These are phyloP conservation scores for Drosophila robusta DNA, from an alignment of 2,888 invertebrate species.

Conservation along the genomic window DNA sequence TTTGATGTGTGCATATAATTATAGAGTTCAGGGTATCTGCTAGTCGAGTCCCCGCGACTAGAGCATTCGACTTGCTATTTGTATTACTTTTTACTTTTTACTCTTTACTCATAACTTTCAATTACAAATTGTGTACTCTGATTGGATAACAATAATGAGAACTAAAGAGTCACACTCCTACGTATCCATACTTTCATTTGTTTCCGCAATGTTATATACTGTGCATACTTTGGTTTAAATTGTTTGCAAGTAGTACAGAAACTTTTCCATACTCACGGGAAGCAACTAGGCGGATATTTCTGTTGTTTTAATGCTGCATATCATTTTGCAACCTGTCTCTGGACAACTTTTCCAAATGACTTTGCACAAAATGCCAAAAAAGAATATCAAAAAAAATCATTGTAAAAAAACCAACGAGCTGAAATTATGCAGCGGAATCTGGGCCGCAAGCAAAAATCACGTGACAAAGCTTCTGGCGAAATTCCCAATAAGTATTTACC, in stretches of 20 bases:
- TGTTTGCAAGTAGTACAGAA: constrained; percentile 7
- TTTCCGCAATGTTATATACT: constrained; percentile 18
- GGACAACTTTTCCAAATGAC: constrained; percentile 64
- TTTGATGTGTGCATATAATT: no score
- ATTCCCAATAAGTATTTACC: constrained; percentile 26
- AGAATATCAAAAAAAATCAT: constrained; percentile 10
- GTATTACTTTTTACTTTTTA: no score
- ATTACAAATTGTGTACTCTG: constrained; percentile 2
- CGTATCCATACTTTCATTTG: constrained; percentile 7
- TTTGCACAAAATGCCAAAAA: constrained; percentile 43
- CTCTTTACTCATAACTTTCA: not conserved
- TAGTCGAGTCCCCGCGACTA: no score
- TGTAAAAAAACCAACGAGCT: not conserved
- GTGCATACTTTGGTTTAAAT: constrained; percentile 4
- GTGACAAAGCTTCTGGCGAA: constrained; percentile 15
- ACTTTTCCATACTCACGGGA: constrained; percentile 30
- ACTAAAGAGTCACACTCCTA: constrained; percentile 1
- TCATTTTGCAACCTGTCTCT: constrained; percentile 37
- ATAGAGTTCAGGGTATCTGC: no score
- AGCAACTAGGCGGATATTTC: constrained; percentile 35
- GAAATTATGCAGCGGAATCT: constrained; percentile 35
- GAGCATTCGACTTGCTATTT: no score
- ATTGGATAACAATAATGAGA: constrained; percentile 34
- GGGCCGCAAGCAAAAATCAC: constrained; percentile 29
- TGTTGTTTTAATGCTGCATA: constrained; percentile 47